phyloP scores from a whole-genome alignment of 1,140 invertebrate genomes.

The Eurosta solidaginis region DNA sequence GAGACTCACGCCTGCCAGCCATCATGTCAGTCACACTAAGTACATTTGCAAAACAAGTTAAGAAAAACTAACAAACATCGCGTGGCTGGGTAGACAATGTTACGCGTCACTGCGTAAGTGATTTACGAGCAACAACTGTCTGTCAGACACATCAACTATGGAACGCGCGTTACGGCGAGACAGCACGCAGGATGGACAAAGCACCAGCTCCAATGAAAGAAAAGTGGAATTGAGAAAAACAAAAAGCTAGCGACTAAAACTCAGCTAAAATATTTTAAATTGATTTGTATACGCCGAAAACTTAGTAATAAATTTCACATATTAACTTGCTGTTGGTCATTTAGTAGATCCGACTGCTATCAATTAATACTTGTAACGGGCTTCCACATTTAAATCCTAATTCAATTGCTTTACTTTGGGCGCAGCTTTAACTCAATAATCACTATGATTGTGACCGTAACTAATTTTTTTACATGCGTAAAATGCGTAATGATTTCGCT shows the following conservation, averaged over 20 bases:
- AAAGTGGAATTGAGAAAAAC: neutral
- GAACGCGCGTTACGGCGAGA: neutral
- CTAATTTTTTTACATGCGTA: neutral
- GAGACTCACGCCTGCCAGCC: neutral
- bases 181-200: neutral
- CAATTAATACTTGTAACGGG: neutral
- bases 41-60: neutral
- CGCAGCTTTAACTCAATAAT: conserved; percentile 3
- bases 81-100: conserved; percentile 1
- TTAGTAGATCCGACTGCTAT: neutral
- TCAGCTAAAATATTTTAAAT: neutral
- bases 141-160: neutral
- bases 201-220: neutral
- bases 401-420: neutral
- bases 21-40: neutral
- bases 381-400: neutral
- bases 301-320: neutral
- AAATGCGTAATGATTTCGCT: too few species aligned
- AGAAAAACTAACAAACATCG: neutral
- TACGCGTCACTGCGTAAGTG: neutral
- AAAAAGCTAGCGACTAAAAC: neutral
- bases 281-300: conserved; percentile 13
- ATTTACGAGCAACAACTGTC: conserved; percentile 22
- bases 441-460: neutral
- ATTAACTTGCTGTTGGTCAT: neutral